Evolutionary conservation across 1,140 invertebrate species (phyloP), one percentile per base, ranked within the genome.

Genomic region (Pseudomyrmex flavicornis): DNA sequence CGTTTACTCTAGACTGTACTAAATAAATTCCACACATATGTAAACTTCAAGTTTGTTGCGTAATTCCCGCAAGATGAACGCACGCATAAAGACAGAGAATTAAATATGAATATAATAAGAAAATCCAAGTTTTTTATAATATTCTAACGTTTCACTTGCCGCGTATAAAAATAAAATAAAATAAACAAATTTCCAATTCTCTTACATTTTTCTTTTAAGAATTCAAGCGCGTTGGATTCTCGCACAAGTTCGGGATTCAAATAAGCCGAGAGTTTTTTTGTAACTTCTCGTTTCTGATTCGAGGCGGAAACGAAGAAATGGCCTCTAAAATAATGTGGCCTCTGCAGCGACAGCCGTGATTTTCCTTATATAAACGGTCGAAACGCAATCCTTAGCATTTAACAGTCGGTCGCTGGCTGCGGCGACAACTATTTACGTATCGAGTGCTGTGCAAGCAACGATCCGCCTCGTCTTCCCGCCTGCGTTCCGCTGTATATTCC

Each of bases 341-440:
- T 50, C 22, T 61, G 13, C 22, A 35, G 66, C 70, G 44, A 44
- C 44, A 61, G 66, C 54, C 66, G 76, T 26, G 52, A 69, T 56
- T 69, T 79, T 79, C 13, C 1, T 79, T 59, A 22, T n/a, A 46
- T 5, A 17, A 44, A 2, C 62, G 35, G 54, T 15, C 22, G 15
- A n/a, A 17, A 15, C 7, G 35, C 46, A n/a, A 80, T 61, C 22
- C 12, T 15, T 15, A 15, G 5, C n/a, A 35, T 70, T 59, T 59
- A 59, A 80, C 20, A 35, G 44, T 50, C 12, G 20, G 20, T 61
- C 52, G 26, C 48, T 76, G 26, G 44, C 50, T 44, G 22, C 48
- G 54, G 26, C 13, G 48, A 17, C 70, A 46, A 77, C 80, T 82
- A 82, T 82, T 76, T 82, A 77, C 59, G 48, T 76, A 82, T 75